phyloP scores from a whole-genome alignment of 2,797 vertebrate genomes.

The Crax fasciolata region DNA sequence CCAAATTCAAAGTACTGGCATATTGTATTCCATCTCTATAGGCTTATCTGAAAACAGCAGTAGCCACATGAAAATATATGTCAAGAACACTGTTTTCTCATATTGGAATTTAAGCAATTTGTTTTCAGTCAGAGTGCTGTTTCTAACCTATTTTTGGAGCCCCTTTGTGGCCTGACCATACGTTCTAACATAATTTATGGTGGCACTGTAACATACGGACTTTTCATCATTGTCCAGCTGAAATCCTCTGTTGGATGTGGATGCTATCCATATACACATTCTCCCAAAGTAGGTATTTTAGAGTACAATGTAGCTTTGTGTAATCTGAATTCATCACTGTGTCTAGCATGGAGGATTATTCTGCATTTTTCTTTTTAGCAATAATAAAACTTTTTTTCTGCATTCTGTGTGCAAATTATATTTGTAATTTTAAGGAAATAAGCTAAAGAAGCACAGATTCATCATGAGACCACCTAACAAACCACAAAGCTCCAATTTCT shows the following conservation, averaged over 20 bases:
- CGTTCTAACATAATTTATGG: slow-evolving; percentile 96
- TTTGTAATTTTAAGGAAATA: background rate
- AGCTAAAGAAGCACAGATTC: background rate
- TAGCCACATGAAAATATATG: slow-evolving; percentile 85
- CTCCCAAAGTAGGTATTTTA: slow-evolving; percentile 40
- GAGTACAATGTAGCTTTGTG: slow-evolving; percentile 34
- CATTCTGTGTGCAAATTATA: background rate
- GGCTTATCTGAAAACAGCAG: slow-evolving; percentile 72
- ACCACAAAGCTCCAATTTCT: background rate
- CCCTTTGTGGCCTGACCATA: slow-evolving; percentile 91
- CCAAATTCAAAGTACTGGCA: slow-evolving; percentile 67
- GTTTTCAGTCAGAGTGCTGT: slow-evolving; percentile 90
- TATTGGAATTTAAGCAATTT: slow-evolving; percentile 92
- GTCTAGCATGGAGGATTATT: background rate
- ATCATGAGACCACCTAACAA: background rate
- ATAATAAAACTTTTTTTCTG: background rate
- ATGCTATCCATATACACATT: slow-evolving; percentile 54
- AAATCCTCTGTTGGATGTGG: slow-evolving; percentile 87
- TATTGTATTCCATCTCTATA: slow-evolving; percentile 80
- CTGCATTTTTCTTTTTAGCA: background rate
- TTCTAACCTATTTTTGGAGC: slow-evolving; percentile 95
- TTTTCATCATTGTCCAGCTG: slow-evolving; percentile 95
- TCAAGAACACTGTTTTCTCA: slow-evolving; percentile 88
- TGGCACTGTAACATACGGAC: slow-evolving; percentile 93
- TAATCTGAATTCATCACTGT: slow-evolving; percentile 17